phyloP scores from a whole-genome alignment of 2,797 vertebrate genomes.

The Sphenopsis melanotis region DNA sequence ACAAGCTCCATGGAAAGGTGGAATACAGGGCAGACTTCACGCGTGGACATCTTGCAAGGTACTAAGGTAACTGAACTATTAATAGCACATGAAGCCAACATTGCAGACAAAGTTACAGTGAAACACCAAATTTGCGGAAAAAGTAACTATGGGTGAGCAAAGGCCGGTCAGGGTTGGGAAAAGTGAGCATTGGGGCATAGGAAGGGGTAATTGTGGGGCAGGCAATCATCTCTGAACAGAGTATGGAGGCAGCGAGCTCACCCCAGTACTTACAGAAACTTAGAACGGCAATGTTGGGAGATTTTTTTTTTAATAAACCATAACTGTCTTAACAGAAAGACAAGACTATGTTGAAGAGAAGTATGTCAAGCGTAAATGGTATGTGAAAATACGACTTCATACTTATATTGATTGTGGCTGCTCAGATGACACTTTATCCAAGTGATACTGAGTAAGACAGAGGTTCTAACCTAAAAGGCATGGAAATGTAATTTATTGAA shows the following conservation, averaged over 20 bases:
- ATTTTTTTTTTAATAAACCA: rapidly evolving
- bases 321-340: neutral
- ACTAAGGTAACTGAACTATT: rapidly evolving
- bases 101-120: rapidly evolving
- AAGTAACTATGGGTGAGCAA: neutral
- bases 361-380: neutral
- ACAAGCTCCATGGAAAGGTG: neutral
- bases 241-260: rapidly evolving
- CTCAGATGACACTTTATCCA: neutral
- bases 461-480: neutral
- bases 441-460: neutral
- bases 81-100: rapidly evolving
- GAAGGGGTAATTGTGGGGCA: neutral
- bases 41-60: neutral
- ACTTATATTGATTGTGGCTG: neutral
- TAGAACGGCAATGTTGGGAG: rapidly evolving
- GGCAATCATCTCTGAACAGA: neutral
- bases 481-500: neutral
- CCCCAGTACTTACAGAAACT: neutral
- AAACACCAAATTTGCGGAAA: neutral
- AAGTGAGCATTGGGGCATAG: neutral
- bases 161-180: neutral
- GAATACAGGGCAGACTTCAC: neutral
- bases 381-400: neutral
- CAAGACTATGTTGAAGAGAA: neutral